Conservation (phyloP, 2,888 invertebrate species). For the Eugnorisma glareosa region DNA sequence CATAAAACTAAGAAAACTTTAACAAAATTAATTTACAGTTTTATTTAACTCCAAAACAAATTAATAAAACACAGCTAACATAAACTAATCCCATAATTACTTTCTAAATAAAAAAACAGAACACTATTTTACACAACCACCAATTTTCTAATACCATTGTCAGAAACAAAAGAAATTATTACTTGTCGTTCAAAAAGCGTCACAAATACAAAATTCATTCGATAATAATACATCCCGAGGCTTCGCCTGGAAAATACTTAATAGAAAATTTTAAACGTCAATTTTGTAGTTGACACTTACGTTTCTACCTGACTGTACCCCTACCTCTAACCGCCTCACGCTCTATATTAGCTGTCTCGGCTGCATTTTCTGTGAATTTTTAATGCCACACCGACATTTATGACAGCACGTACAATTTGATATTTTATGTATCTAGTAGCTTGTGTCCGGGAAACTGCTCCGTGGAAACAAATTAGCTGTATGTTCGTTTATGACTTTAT, state of each 20-base stretch:
- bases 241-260: constrained; percentile 35
- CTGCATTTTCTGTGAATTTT: constrained; percentile 66
- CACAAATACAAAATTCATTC: constrained; percentile 61
- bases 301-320: constrained; percentile 34
- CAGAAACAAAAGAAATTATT: constrained; percentile 27
- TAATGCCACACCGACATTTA: constrained; percentile 59
- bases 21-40: constrained; percentile 15
- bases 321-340: constrained; percentile 45
- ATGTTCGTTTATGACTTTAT: constrained; percentile 19
- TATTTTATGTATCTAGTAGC: constrained; percentile 51
- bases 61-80: neutral
- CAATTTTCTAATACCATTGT: constrained; percentile 13
- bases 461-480: constrained; percentile 29
- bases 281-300: constrained; percentile 51
- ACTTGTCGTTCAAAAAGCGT: constrained; percentile 23
- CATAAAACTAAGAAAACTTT: constrained; percentile 17
- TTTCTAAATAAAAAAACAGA: constrained; percentile 15
- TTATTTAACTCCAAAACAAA: constrained; percentile 18
- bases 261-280: constrained; percentile 53
- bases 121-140: constrained; percentile 12
- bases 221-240: constrained; percentile 55
- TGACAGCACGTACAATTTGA: constrained; percentile 59
- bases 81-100: constrained; percentile 18
- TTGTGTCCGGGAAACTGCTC: constrained; percentile 10
- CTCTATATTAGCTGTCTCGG: constrained; percentile 55